Evolutionary conservation across 2,113 vertebrate genomes (phyloP), one percentile per base, ranked within the genome.

Genomic region (Xiphophorus couchianus): DNA sequence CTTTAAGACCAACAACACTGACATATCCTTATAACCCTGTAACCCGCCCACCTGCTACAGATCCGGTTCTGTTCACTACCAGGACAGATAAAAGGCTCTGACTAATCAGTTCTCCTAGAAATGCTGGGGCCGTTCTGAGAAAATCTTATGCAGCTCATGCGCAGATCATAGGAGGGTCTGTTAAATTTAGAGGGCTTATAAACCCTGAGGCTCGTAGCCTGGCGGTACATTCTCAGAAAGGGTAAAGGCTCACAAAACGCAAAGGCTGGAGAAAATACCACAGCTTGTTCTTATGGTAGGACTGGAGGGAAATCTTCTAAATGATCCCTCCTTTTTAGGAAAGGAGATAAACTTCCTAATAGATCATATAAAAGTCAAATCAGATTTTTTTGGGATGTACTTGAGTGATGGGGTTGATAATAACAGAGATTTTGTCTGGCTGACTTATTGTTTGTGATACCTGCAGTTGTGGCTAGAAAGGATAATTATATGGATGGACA

Each of bases 71-170:
- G 51, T 54, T 70, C 6, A 4, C 33, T 30, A 35, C 60, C 69
- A 31, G 35, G 22, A 17, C n/a, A 9, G n/a, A 33, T 71, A 71
- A 71, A 44, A 71, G 33, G 10, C 6, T 9, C 31, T 29, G 62
- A 66, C 73, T 66, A 66, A 74, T 39, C 63, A 37, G 30, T 74
- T 66, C 33, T 66, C 73, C 19, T 14, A 33, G 39, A 73, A 73
- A 33, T 25, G 29, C 13, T 44, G 3, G 51, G 12, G 33, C 22
- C 13, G 10, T 54, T 58, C 72, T 37, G n/a, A 74, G 72, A 54
- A 37, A 48, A 58, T 54, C 42, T 58, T 14, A 25, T 28, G n/a
- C 25, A 66, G 73, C 48, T 74, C 63, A 74, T 37, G 51, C 9
- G 9, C 31, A 51, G 48, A 74, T 66, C 44, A 28, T 37, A n/a